Evolutionary conservation across 2,888 invertebrate species (phyloP).

Genomic region (Apeira syringaria): DNA sequence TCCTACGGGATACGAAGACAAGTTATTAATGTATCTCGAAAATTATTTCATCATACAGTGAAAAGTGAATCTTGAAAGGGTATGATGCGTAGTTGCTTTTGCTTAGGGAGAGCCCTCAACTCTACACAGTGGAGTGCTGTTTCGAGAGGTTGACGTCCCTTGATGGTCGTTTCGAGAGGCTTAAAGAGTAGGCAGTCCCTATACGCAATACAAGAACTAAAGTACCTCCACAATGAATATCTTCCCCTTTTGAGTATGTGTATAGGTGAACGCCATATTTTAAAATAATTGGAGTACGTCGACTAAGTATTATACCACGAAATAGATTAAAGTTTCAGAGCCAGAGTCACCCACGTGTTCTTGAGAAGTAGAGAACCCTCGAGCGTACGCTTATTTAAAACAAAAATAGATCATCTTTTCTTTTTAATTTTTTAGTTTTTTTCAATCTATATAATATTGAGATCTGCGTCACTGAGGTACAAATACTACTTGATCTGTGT

Average conservation of each 20-base stretch:
- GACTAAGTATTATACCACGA: too few species aligned
- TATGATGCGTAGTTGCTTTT: slow-evolving; percentile 61
- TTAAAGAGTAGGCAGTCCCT: slow-evolving; percentile 39
- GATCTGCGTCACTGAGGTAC: too few species aligned
- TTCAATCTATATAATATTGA: too few species aligned
- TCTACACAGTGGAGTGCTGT: slow-evolving; percentile 41
- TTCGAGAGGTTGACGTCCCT: slow-evolving; percentile 58
- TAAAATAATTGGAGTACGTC: slow-evolving; percentile 11
- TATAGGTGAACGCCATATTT: slow-evolving; percentile 4
- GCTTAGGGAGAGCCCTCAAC: slow-evolving; percentile 60
- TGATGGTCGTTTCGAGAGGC: slow-evolving; percentile 43
- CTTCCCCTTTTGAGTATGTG: slow-evolving; percentile 8
- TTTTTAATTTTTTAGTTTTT: too few species aligned
- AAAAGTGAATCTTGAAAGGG: slow-evolving; percentile 53
- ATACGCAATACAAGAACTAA: slow-evolving; percentile 30
- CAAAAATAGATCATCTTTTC: too few species aligned
- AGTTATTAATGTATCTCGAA: slow-evolving; percentile 40
- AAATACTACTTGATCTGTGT: too few species aligned
- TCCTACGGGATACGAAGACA: slow-evolving; percentile 43
- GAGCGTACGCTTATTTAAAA: too few species aligned
- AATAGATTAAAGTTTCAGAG: too few species aligned
- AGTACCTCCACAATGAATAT: slow-evolving; percentile 29
- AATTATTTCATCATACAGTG: slow-evolving; percentile 48
- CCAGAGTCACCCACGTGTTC: too few species aligned
- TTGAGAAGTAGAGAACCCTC: too few species aligned